Evolutionary conservation across 2,113 vertebrate genomes (phyloP).

Genomic region (Tylochromis polylepis): DNA sequence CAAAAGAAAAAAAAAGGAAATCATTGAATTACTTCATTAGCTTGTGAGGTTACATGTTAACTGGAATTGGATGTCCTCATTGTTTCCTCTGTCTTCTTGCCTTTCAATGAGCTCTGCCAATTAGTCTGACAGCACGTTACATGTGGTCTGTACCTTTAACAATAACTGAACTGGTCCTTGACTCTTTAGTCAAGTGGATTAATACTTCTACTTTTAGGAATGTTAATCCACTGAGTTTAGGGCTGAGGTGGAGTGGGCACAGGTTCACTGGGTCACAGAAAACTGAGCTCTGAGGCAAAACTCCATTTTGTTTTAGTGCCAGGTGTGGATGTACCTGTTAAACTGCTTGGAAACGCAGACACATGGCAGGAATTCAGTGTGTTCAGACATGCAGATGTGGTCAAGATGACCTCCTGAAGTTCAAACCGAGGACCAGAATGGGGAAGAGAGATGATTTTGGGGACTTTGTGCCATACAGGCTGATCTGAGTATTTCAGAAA

Average conservation of each 20-base stretch:
- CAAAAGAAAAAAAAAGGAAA: not conserved
- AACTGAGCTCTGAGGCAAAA: not conserved
- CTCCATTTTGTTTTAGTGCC: too few species aligned
- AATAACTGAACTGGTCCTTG: not conserved
- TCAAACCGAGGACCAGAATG: not conserved
- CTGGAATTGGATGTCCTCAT: not conserved
- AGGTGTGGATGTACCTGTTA: not conserved
- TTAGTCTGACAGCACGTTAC: not conserved
- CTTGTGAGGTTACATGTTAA: not conserved
- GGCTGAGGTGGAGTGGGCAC: not conserved
- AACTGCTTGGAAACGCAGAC: not conserved
- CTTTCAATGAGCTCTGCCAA: not conserved
- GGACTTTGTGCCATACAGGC: not conserved
- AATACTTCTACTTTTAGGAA: not conserved
- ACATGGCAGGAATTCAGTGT: not conserved
- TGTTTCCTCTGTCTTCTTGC: not conserved
- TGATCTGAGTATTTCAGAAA: not conserved
- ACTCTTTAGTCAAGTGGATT: not conserved
- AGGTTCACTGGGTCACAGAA: not conserved
- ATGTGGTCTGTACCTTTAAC: not conserved
- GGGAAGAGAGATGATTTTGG: not conserved
- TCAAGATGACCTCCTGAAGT: not conserved
- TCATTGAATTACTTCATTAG: not conserved
- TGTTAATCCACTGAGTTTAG: not conserved
- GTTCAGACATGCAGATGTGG: not conserved